Evolutionary conservation across 1,140 invertebrate species (phyloP).

Genomic region (Nephotettix cincticeps): DNA sequence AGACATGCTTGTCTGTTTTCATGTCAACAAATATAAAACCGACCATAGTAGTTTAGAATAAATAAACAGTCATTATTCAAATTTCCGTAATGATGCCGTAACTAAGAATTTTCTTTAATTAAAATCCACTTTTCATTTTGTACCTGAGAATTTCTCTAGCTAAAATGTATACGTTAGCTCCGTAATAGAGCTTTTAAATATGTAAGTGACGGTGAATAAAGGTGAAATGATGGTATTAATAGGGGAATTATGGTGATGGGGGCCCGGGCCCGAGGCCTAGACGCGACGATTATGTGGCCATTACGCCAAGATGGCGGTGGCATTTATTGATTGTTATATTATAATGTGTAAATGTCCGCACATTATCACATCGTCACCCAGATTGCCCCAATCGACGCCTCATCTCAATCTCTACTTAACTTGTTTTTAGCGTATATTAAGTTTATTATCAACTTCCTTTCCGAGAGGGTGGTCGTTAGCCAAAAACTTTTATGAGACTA

Average conservation of each 20-base stretch:
- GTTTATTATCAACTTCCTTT: too few species aligned
- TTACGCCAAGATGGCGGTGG: background rate
- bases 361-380: background rate
- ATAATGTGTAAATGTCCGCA: slow-evolving; percentile 2
- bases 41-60: background rate
- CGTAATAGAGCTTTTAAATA: slow-evolving; percentile 11
- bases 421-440: too few species aligned
- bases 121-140: too few species aligned
- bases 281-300: background rate
- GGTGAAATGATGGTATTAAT: background rate
- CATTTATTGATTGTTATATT: slow-evolving; percentile 6
- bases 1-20: too few species aligned
- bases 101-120: too few species aligned
- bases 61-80: slow-evolving; percentile 7
- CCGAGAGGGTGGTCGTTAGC: too few species aligned
- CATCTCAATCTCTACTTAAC: too few species aligned
- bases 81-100: background rate
- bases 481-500: too few species aligned
- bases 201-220: slow-evolving; percentile 9
- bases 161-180: background rate
- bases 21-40: too few species aligned
- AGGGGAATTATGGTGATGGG: slow-evolving; percentile 4
- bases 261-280: background rate
- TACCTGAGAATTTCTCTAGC: too few species aligned
- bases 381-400: background rate